Conservation (phyloP, 2,797 vertebrate species). For the Acanthurus leucopareius region DNA sequence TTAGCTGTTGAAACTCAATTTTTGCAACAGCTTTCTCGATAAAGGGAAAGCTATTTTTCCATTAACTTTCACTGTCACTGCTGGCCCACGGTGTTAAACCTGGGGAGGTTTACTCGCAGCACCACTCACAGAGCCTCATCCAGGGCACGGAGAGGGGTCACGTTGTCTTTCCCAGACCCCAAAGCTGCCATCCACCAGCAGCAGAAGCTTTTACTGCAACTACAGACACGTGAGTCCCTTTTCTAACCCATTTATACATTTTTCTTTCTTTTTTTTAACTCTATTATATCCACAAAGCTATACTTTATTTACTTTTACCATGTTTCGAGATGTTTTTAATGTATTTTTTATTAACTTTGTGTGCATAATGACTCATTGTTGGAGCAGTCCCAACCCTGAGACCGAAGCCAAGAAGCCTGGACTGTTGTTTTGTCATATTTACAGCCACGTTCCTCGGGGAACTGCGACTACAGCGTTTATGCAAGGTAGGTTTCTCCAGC, state of each 20-base stretch:
- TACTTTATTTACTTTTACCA: too few species aligned
- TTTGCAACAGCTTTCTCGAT: conserved; percentile 18
- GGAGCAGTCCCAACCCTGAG: neutral
- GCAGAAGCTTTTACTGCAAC: neutral
- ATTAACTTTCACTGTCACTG: neutral
- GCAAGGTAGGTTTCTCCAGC: conserved; percentile 37
- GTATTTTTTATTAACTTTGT: too few species aligned
- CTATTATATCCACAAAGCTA: too few species aligned
- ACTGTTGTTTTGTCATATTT: conserved; percentile 28
- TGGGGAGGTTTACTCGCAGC: neutral
- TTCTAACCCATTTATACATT: too few species aligned
- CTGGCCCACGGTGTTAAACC: neutral
- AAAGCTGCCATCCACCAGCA: neutral
- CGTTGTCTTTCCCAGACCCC: neutral
- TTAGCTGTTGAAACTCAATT: conserved; percentile 12
- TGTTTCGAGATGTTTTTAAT: too few species aligned
- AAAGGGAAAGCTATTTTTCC: conserved; percentile 2
- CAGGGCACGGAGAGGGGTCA: neutral
- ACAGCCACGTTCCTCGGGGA: conserved; percentile 19
- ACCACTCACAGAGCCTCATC: neutral
- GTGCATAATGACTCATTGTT: neutral
- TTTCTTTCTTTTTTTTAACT: too few species aligned
- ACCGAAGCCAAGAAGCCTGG: conserved; percentile 2
- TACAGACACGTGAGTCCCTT: neutral
- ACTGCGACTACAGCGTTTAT: conserved; percentile 39